Base-by-base conservation (phyloP, 2,888 invertebrate species). In the Protonemura montana region DNA sequence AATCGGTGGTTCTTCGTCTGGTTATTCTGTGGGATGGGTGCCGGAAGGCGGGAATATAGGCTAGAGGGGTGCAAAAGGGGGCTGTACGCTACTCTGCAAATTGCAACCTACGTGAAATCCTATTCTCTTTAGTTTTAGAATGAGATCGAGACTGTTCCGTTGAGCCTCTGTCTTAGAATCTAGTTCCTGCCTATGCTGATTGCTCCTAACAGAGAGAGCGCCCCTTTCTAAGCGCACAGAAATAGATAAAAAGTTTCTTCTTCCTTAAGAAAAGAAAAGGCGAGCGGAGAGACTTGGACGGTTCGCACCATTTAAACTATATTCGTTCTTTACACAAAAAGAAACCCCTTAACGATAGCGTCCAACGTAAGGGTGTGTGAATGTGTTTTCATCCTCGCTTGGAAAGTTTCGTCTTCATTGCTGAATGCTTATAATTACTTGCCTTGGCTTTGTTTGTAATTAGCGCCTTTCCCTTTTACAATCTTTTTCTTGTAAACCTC, bases 91-190 rank as follows among this genome's bases (percentile, higher is more conserved):
- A 78, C 28, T 78, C 76, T 85, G 76, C 30, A 85, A 85, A 85
- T 85, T 85, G 85, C 85, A 77, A 35, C 76, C 78, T 29, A 59
- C 85, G 59, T 78, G 85, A 28, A 85, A 85, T 85, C 85, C 85
- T 76, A 76, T 85, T 59, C 77, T 28, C 85, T 85, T 85, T 77
- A 26, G 85, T 81, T 81, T 81, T 29, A 28, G 30, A 81, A 27
- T 28, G 78, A 78, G 27, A 78, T 78, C 78, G 59, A 59, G 59
- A 59, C 59, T 59, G 59, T 59, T 59, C 59, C 21, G 59, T 59
- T 59, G 21, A 59, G 59, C 59, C 59, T 59, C 21, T 21, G 21
- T 59, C 13, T 13, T 59, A 59, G 59, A 59, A 59, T 59, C 3
- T 59, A 59, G 59, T 3, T 59, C 59, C 59, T 59, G 59, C 59